Evolutionary conservation across 2,797 vertebrate species (phyloP), one percentile per base, ranked within the genome.

Genomic region (Gymnothorax javanicus): DNA sequence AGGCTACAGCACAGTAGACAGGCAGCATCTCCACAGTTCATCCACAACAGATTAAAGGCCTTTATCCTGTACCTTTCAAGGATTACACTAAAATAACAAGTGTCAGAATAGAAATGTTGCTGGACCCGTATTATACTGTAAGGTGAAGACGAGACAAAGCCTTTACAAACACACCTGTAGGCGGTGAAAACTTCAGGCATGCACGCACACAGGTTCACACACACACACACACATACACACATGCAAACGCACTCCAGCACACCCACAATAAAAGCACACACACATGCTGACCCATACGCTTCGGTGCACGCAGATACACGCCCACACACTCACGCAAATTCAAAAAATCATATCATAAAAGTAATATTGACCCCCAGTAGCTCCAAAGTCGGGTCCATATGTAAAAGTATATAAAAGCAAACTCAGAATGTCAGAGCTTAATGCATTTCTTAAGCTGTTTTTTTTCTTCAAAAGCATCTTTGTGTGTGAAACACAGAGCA

Each of bases 61-160:
- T 91, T 91, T 90, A 88, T 89, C 87, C 54, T 90, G 90, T 88
- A 89, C 84, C 90, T 87, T 87, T 20, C 2, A 0, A 92, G 93
- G 94, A 95, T 95, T 88, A 94, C 43, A 83, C 92, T 94, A 94
- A 93, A 94, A 94, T 89, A 96, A 95, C 95, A 95, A 86, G 86
- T 92, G 95, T 94, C 94, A 93, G 89, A 89, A 88, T 82, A 84
- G 91, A 89, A 92, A 88, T 86, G 91, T 88, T 89, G 84, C 90
- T 13, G 84, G 84, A 90, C 84, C n/a, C 8, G 88, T 88, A 43
- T 11, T 13, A 17, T 3, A 43, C 67, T 27, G 67, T 71, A 71
- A 67, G 4, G 23, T 0, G 1, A 73, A 33, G 69, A 73, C 13
- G n/a, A 33, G 27, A 75, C 71, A 75, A 11, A 15, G 27, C 27